phyloP scores from a whole-genome alignment of 2,113 vertebrate genomes.

The Lota lota region DNA sequence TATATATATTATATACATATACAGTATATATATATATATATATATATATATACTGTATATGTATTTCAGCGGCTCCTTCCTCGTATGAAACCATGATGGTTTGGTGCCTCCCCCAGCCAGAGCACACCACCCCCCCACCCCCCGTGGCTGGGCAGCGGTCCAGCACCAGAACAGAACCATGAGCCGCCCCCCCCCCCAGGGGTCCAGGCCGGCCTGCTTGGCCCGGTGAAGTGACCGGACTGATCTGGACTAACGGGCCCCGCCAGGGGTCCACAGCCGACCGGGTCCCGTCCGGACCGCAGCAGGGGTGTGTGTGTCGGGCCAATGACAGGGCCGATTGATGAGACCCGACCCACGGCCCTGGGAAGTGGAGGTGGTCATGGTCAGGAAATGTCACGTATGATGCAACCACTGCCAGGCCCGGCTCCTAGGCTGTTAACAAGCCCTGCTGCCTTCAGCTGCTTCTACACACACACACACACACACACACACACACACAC shows the following conservation, averaged over 20 bases:
- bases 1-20: too few relatives aligned
- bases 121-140: background rate
- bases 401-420: too few relatives aligned
- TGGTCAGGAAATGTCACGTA: too few relatives aligned
- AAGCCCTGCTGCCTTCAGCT: too few relatives aligned
- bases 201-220: slow-evolving; percentile 42
- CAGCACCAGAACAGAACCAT: slow-evolving; percentile 32
- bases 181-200: slow-evolving; percentile 28
- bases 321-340: too few relatives aligned
- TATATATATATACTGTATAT: too few relatives aligned
- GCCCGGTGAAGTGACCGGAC: slow-evolving; percentile 62
- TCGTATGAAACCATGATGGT: slow-evolving; percentile 44
- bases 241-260: slow-evolving; percentile 66
- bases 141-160: slow-evolving; percentile 54
- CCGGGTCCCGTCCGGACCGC: slow-evolving; percentile 26
- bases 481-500: background rate
- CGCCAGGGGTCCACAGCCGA: slow-evolving; percentile 52
- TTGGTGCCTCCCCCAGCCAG: background rate
- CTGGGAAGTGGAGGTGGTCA: too few relatives aligned
- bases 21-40: too few relatives aligned
- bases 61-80: slow-evolving; percentile 17
- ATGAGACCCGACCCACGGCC: too few relatives aligned
- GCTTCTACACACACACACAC: background rate
- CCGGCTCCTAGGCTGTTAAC: too few relatives aligned
- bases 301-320: too few relatives aligned